phyloP scores from a whole-genome alignment of 2,888 invertebrate genomes.

The Ormyrus rosae region DNA sequence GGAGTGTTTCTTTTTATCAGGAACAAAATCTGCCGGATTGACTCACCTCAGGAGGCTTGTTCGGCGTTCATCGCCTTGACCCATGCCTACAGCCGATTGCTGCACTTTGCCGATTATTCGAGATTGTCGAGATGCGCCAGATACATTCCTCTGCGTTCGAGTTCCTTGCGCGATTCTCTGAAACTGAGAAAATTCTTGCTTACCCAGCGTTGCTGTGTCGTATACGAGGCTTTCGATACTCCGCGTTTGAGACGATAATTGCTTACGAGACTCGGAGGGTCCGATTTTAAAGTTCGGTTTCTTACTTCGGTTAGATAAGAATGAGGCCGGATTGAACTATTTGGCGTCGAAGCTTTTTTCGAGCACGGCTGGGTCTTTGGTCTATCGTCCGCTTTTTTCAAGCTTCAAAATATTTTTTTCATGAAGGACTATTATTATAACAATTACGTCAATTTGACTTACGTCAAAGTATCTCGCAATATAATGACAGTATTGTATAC shows the following conservation, averaged over 20 bases:
- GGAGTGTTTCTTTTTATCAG: too few relatives aligned
- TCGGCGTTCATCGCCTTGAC: conserved; percentile 31
- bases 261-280: conserved; percentile 9
- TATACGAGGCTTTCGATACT: too few relatives aligned
- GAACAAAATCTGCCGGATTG: too few relatives aligned
- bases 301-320: not conserved
- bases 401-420: conserved; percentile 28
- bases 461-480: not conserved
- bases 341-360: not conserved
- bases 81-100: conserved; percentile 6
- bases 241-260: too few relatives aligned
- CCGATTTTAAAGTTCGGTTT: not conserved
- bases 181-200: not conserved
- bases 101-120: not conserved
- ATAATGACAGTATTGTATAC: not conserved
- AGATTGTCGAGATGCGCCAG: conserved; percentile 20
- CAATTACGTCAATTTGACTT: conserved; percentile 2
- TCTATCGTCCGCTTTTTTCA: conserved; percentile 7
- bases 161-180: not conserved
- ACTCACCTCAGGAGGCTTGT: not conserved
- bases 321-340: not conserved
- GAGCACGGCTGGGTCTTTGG: conserved; percentile 16
- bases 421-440: conserved; percentile 5
- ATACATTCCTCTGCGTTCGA: not conserved
- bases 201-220: too few relatives aligned